Base-by-base conservation (phyloP, 2,113 vertebrate genomes). In the Calyptommatus sinebrachiatus region DNA sequence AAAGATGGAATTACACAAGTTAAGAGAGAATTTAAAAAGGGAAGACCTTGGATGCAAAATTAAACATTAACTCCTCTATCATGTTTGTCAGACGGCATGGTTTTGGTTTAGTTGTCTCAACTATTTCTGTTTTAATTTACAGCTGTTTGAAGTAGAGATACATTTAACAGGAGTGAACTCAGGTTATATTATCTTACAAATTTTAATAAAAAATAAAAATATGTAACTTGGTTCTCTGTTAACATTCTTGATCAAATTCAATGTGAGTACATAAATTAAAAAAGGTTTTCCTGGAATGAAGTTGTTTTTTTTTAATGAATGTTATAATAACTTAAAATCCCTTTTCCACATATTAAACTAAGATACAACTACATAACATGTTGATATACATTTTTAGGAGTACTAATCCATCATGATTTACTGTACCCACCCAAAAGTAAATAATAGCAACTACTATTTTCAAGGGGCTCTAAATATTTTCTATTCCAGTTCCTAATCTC, bases 71-170 rank as follows among this genome's bases (percentile, higher is more conserved):
- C 22, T 50, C 61, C 53, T 84, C 35, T 45, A 73, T 74, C 61
- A 77, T 84, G 48, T 77, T 85, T 63, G 70, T 73, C 57, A 83
- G 78, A 12, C 75, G 45, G 76, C n/a, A 48, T 78, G 26, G 69
- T 66, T 31, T 83, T n/a, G 82, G 75, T 31, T 83, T 63, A 75
- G 41, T 66, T 85, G 2, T 0, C 0, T 0, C n/a, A 68, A n/a
- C 26, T 12, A 65, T 65, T 28, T 65, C 24, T 28, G 2, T 65
- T 18, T 57, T 57, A 57, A 57, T 16, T 16, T 16, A 16, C 14
- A 16, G 11, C 12, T 57, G 16, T 18, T 14, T 57, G 16, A 18
- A 16, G 53, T 12, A 12, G 53, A 18, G 16, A 57, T 50, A 50
- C 50, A 57, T 57, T 18, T 18, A 12, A 57, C 18, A 18, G 4